Conservation (phyloP, 1,140 invertebrate species). For the Pseudachorutes palmiensis region DNA sequence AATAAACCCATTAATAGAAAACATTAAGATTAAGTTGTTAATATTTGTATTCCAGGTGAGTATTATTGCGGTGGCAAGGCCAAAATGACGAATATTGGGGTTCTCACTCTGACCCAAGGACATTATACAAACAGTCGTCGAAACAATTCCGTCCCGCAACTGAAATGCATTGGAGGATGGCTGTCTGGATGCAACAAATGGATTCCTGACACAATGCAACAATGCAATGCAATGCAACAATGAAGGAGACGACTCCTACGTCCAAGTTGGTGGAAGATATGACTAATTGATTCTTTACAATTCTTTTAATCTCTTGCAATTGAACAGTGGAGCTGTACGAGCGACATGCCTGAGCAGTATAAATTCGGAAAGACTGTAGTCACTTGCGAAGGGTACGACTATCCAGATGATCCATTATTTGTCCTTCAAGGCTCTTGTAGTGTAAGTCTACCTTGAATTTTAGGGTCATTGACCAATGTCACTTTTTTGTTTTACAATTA, state of each 20-base stretch:
- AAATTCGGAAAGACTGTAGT: slow-evolving; percentile 52
- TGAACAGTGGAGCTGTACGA: slow-evolving; percentile 54
- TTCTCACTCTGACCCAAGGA: slow-evolving; percentile 46
- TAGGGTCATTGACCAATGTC: too few species aligned
- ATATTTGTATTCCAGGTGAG: too few species aligned
- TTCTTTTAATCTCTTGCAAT: slow-evolving; percentile 18
- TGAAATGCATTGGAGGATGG: slow-evolving; percentile 52
- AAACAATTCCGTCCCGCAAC: slow-evolving; percentile 48
- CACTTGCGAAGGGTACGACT: slow-evolving; percentile 47
- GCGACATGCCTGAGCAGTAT: slow-evolving; percentile 51
- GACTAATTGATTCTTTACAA: not conserved
- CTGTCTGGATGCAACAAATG: slow-evolving; percentile 43
- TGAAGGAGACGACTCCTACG: slow-evolving; percentile 51
- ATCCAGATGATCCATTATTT: slow-evolving; percentile 36
- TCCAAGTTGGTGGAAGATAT: slow-evolving; percentile 42
- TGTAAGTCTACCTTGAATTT: too few species aligned
- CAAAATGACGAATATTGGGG: slow-evolving; percentile 45
- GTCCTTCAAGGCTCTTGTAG: slow-evolving; percentile 37
- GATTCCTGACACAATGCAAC: slow-evolving; percentile 46
- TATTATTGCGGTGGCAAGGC: slow-evolving; percentile 40
- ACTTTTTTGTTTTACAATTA: too few species aligned
- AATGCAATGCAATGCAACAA: slow-evolving; percentile 56
- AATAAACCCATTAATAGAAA: too few species aligned
- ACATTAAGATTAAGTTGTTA: too few species aligned
- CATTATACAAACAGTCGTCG: slow-evolving; percentile 47